Evolutionary conservation across 2,113 vertebrate species (phyloP), one percentile per base, ranked within the genome.

Genomic region (Euleptes europaea): DNA sequence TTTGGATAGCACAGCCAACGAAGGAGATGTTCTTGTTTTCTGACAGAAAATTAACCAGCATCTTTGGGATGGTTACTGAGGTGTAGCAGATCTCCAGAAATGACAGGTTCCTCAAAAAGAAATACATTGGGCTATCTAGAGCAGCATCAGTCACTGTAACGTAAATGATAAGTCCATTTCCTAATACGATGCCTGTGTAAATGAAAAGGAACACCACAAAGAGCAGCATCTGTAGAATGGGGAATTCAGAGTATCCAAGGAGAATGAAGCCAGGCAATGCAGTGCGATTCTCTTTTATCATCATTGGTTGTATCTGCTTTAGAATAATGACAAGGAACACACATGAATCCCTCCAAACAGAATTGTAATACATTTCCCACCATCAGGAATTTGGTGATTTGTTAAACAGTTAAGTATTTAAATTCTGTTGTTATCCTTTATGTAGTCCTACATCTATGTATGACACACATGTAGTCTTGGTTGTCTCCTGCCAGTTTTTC

Each of bases 51-150:
- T 86, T 86, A 47, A 76, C 81, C 40, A 93, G 42, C 87, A 94
- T 92, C 80, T 94, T 94, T 1, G 89, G 92, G 19, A 93, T 54
- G 57, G 91, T 90, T 15, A 92, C 91, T 70, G 92, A 80, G 8
- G 90, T 82, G 10, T 73, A 82, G 35, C 49, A 73, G 6, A 73
- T 82, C 51, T 82, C 80, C 69, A 82, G 31, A 89, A 88, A 92
- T 90, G 54, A 89, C 82, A 35, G 83, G 78, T 80, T 95, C 90
- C 42, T 92, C 82, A 81, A 83, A 71, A 93, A 93, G 23, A 93
- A 94, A 66, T 93, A 92, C 92, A 93, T 92, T 28, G 92, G 89
- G 33, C 74, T 93, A 21, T 92, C 83, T 57, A 94, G 91, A 69
- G 81, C 57, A 51, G 80, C 44, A 35, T 92, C 89, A 66, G 90